Evolutionary conservation across 2,797 vertebrate genomes (phyloP).

Genomic region (Argya squamiceps): DNA sequence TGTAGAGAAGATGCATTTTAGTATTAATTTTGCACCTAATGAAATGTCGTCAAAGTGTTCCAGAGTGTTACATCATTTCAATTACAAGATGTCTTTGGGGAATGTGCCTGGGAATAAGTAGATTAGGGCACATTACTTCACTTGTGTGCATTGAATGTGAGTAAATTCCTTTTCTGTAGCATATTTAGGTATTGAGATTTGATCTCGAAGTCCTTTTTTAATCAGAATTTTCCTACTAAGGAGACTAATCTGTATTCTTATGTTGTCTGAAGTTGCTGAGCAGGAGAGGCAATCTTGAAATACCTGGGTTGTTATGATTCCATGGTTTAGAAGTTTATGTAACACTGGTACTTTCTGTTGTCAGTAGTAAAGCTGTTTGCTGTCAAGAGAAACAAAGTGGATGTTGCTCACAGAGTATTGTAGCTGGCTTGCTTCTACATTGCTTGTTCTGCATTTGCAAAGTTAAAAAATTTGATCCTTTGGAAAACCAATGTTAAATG

Average conservation of each 20-base stretch:
- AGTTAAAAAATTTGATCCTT: not conserved
- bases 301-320: not conserved
- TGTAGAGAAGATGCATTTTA: not conserved
- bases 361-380: not conserved
- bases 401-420: not conserved
- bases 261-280: not conserved
- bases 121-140: not conserved
- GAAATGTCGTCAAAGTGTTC: not conserved
- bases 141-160: not conserved
- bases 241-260: not conserved
- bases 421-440: not conserved
- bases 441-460: not conserved
- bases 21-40: not conserved
- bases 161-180: not conserved
- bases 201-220: not conserved
- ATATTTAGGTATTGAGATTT: not conserved
- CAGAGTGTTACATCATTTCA: not conserved
- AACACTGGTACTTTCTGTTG: not conserved
- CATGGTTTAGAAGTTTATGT: not conserved
- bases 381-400: not conserved
- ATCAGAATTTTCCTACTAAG: not conserved
- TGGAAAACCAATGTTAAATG: not conserved
- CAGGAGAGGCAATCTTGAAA: not conserved
- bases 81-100: constrained; percentile 23
- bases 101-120: not conserved